phyloP scores from a whole-genome alignment of 2,888 invertebrate species.

The Sussaba pulchella region DNA sequence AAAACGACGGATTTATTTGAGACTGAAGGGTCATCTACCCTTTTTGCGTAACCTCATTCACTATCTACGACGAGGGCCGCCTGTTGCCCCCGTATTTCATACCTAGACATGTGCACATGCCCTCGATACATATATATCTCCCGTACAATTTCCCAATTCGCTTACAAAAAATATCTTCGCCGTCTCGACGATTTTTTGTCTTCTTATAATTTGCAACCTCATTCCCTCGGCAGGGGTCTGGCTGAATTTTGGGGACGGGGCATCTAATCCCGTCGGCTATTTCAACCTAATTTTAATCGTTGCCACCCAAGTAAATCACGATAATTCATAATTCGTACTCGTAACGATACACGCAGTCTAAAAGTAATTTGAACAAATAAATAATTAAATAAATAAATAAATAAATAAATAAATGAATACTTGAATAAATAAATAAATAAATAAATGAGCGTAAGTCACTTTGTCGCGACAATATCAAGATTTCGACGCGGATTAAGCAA shows the following conservation, averaged over 20 bases:
- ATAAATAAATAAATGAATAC: too few species aligned
- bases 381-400: too few species aligned
- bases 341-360: background rate
- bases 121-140: background rate
- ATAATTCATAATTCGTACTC: constrained; percentile 32
- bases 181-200: constrained; percentile 7
- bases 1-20: background rate
- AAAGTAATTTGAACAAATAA: too few species aligned
- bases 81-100: background rate
- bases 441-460: too few species aligned
- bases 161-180: background rate
- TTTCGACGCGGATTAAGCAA: background rate
- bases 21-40: background rate
- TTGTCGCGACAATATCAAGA: background rate
- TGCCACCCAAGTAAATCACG: constrained; percentile 14
- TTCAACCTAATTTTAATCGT: constrained; percentile 16
- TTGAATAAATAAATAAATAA: too few species aligned
- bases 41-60: background rate
- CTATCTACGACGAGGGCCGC: background rate
- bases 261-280: background rate
- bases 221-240: background rate
- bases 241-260: constrained; percentile 29
- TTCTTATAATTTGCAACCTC: background rate
- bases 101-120: background rate
- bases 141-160: constrained; percentile 3